Evolutionary conservation across 2,113 vertebrate genomes (phyloP), one percentile per base, ranked within the genome.

Genomic region (Myrmecobius fasciatus): DNA sequence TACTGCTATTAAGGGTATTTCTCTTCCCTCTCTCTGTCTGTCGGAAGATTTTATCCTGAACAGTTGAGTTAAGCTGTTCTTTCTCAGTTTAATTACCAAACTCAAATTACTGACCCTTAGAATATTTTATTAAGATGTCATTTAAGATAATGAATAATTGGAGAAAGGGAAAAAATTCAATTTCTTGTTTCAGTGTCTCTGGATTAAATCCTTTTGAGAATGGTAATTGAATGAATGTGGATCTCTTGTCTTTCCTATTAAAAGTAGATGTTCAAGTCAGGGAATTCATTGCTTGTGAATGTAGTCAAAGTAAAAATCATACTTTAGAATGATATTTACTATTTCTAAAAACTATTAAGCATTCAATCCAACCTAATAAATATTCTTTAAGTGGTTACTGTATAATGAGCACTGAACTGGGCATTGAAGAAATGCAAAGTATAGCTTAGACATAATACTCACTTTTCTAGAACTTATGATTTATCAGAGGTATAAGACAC

Each of bases 141-240:
- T 54, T 93, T 94, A 43, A 52, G 93, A 96, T 96, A 93, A 54
- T 47, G 91, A 94, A 91, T 53, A 91, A 94, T 92, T 91, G 54
- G 90, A 92, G 89, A 49, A 83, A 2, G 54, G 90, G 95, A 96
- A 83, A 96, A 92, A 95, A 96, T 96, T 95, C 97, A 96, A 89
- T 96, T 98, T 98, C 97, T 97, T 97, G 97, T 98, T 94, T 88
- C 52, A 92, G 95, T 97, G 96, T 60, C 92, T 91, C 95, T 93
- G 89, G 91, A 52, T 96, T 94, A 96, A 96, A 96, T 91, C 75
- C 94, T 92, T 75, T 91, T 90, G 89, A 56, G 95, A 92, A 94
- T 36, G 43, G 88, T 88, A 91, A 92, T 92, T 90, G 31, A 96
- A n/a, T 89, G 3, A 92, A 48, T 14, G 2, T 0, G 54, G 43